A percentile compares a stretch with the other conserved stretches of the same genome.
phyloP scores from a whole-genome alignment of 2,797 vertebrate genomes.

The Scyliorhinus canicula region DNA sequence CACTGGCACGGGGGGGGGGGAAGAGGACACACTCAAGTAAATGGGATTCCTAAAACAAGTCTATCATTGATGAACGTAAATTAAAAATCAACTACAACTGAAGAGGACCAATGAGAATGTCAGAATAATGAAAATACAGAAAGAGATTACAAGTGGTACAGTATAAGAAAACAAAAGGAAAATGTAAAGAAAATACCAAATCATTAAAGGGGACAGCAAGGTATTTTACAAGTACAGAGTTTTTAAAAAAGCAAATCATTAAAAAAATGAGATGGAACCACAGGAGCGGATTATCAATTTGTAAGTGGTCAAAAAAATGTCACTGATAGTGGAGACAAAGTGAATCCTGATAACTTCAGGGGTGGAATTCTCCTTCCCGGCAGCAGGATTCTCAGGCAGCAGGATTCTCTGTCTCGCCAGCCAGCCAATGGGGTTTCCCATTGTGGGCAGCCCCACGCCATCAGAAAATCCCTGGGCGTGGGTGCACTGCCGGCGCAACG shows the following conservation, averaged over 20 bases:
- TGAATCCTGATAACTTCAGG: too few species aligned
- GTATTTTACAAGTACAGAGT: not conserved
- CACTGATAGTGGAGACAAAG: too few species aligned
- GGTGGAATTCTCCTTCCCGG: too few species aligned
- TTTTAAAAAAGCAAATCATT: not conserved
- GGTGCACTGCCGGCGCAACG: too few species aligned
- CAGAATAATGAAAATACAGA: not conserved
- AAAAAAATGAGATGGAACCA: not conserved
- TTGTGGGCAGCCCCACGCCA: too few species aligned
- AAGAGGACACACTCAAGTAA: not conserved
- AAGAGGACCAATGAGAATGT: not conserved
- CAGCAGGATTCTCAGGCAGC: too few species aligned
- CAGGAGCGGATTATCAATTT: not conserved
- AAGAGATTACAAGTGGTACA: not conserved
- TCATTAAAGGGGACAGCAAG: too few species aligned
- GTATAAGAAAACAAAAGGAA: not conserved
- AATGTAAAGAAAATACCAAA: not conserved
- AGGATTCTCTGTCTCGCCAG: too few species aligned
- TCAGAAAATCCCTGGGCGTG: too few species aligned
- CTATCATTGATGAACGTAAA: not conserved
- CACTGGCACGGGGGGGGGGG: not conserved
- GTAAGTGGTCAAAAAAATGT: not conserved
- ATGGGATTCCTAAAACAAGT: not conserved
- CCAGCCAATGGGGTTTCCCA: too few species aligned
- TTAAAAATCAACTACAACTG: not conserved